phyloP scores from a whole-genome alignment of 2,888 invertebrate genomes.

The Elaeidobius kamerunicus region DNA sequence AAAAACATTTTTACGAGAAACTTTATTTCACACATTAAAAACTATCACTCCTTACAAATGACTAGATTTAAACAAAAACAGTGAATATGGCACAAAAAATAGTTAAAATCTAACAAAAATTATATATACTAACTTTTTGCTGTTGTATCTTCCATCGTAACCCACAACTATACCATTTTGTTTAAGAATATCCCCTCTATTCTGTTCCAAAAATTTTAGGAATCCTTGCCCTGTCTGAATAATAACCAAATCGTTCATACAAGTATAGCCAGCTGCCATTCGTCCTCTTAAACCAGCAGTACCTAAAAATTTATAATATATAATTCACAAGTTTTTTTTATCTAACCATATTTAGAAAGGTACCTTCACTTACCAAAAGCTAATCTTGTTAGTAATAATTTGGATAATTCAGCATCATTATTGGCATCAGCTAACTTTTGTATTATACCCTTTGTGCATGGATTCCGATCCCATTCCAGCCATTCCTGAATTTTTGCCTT shows the following conservation, averaged over 20 bases:
- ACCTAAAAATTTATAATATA: too few relatives aligned
- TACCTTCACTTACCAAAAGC: slow-evolving; percentile 22
- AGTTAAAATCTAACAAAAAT: too few relatives aligned
- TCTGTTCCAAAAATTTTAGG: slow-evolving; percentile 66
- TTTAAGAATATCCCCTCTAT: slow-evolving; percentile 56
- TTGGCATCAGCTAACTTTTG: slow-evolving; percentile 54
- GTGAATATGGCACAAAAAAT: too few relatives aligned
- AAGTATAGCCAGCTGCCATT: slow-evolving; percentile 91
- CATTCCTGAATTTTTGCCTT: slow-evolving; percentile 68
- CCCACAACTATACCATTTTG: slow-evolving; percentile 81
- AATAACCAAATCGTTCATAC: slow-evolving; percentile 95
- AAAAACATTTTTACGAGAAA: too few relatives aligned
- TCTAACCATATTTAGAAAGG: background rate
- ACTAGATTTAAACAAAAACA: too few relatives aligned
- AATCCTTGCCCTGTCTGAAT: slow-evolving; percentile 94
- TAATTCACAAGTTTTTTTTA: slow-evolving; percentile 34
- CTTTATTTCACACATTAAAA: too few relatives aligned
- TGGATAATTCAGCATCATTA: slow-evolving; percentile 58
- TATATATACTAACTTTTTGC: slow-evolving; percentile 69
- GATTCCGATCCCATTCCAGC: slow-evolving; percentile 75
- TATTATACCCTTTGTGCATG: slow-evolving; percentile 62
- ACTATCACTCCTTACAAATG: too few relatives aligned
- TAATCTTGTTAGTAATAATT: slow-evolving; percentile 62
- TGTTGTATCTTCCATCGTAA: slow-evolving; percentile 90
- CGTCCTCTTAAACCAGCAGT: slow-evolving; percentile 89